Evolutionary conservation across 1,140 invertebrate genomes (phyloP).

Genomic region (Drosophila pachea): DNA sequence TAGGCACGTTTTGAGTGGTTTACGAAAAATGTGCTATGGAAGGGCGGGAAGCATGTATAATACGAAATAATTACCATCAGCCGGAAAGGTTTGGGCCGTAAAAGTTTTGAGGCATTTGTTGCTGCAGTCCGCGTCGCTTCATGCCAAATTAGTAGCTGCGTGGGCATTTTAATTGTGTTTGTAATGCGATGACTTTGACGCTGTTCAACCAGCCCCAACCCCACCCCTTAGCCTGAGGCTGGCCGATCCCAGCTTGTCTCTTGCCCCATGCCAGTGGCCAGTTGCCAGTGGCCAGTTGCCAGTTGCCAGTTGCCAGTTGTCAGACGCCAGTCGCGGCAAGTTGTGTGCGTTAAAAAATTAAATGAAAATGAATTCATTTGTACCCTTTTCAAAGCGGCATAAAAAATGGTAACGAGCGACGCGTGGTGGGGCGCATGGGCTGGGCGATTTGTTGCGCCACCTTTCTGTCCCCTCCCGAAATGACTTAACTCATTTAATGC

Average conservation of each 20-base stretch:
- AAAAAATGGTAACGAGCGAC: slow-evolving; percentile 56
- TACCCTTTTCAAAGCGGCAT: slow-evolving; percentile 73
- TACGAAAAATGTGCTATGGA: slow-evolving; percentile 46
- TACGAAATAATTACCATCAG: slow-evolving; percentile 76
- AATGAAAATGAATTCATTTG: slow-evolving; percentile 74
- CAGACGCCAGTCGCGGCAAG: slow-evolving; percentile 12
- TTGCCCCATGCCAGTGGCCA: no score
- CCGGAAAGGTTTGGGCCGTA: slow-evolving; percentile 50
- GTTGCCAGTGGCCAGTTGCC: neutral
- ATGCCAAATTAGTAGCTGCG: slow-evolving; percentile 74
- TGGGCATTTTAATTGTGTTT: slow-evolving; percentile 77
- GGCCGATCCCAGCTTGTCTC: neutral
- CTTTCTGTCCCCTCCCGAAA: slow-evolving; percentile 39
- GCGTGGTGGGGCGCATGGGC: slow-evolving; percentile 49
- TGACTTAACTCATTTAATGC: slow-evolving; percentile 77
- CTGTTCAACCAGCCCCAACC: slow-evolving; percentile 17
- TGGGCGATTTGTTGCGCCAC: slow-evolving; percentile 10
- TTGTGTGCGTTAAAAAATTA: slow-evolving; percentile 71
- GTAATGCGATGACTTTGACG: slow-evolving; percentile 50
- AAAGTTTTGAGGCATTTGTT: slow-evolving; percentile 21
- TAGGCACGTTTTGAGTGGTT: slow-evolving; percentile 34
- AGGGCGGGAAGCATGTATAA: slow-evolving; percentile 62
- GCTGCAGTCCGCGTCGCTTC: slow-evolving; percentile 34
- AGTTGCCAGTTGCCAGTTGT: neutral
- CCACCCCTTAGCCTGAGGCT: neutral